phyloP scores from a whole-genome alignment of 2,888 invertebrate genomes.

The Noctuana brunneofusca region DNA sequence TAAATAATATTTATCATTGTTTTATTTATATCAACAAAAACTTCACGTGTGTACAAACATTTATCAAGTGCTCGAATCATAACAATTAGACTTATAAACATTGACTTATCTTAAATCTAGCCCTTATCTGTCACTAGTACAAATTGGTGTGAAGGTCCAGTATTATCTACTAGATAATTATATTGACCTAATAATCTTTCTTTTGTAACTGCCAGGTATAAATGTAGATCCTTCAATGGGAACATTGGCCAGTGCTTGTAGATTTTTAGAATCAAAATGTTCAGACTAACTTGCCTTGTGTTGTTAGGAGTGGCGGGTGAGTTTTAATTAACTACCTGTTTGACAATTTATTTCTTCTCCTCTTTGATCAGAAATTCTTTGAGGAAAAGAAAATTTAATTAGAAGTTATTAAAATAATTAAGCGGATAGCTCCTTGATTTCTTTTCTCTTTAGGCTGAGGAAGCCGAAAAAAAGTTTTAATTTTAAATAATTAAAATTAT shows the following conservation, averaged over 20 bases:
- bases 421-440: background rate
- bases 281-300: constrained; percentile 44
- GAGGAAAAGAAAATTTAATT: background rate
- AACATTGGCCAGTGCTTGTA: constrained; percentile 40
- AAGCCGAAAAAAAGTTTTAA: background rate
- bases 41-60: constrained; percentile 32
- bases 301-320: constrained; percentile 50
- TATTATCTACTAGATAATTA: constrained; percentile 62
- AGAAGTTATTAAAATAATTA: background rate
- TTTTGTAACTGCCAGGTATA: constrained; percentile 66
- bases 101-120: constrained; percentile 40
- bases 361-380: background rate
- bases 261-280: constrained; percentile 49
- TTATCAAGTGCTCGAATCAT: constrained; percentile 39
- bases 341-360: background rate
- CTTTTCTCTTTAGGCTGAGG: background rate
- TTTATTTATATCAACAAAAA: constrained; percentile 29
- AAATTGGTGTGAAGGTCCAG: constrained; percentile 68
- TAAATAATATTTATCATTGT: constrained; percentile 14
- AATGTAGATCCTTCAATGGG: constrained; percentile 46
- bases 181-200: constrained; percentile 65
- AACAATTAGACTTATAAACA: constrained; percentile 36
- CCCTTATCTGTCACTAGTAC: constrained; percentile 56
- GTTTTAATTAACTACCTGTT: constrained; percentile 29
- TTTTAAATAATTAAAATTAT: background rate